Evolutionary conservation across 2,888 invertebrate species (phyloP).

Genomic region (Melangyna quadrimaculata): DNA sequence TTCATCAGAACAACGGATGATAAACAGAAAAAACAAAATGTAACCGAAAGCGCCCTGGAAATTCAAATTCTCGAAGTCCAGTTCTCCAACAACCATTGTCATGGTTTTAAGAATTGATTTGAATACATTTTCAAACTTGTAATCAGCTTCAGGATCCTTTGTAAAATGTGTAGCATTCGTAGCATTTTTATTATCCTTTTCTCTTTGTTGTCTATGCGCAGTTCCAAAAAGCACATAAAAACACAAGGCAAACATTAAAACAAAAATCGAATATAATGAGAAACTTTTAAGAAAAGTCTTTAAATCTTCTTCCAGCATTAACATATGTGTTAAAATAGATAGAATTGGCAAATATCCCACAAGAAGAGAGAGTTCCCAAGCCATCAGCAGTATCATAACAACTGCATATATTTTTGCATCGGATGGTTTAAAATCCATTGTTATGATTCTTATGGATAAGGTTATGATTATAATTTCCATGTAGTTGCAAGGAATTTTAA

Average conservation of each 20-base stretch:
- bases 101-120: slow-evolving; percentile 90
- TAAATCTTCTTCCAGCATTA: slow-evolving; percentile 91
- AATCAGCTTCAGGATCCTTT: not conserved
- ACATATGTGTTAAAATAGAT: slow-evolving; percentile 89
- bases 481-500: slow-evolving; percentile 87
- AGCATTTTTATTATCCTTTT: too few species aligned
- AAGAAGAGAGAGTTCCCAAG: slow-evolving; percentile 88
- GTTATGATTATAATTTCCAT: slow-evolving; percentile 87
- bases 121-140: slow-evolving; percentile 79
- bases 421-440: slow-evolving; percentile 82
- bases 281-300: slow-evolving; percentile 90
- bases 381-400: slow-evolving; percentile 87
- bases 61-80: slow-evolving; percentile 89
- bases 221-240: slow-evolving; percentile 88
- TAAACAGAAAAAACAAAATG: slow-evolving; percentile 89
- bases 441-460: slow-evolving; percentile 84
- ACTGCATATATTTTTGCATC: slow-evolving; percentile 87
- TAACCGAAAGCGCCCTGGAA: slow-evolving; percentile 84
- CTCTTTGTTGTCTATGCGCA: not conserved
- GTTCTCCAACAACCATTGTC: slow-evolving; percentile 93
- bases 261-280: slow-evolving; percentile 89
- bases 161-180: too few species aligned
- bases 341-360: slow-evolving; percentile 88
- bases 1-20: slow-evolving; percentile 91
- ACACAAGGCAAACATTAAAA: slow-evolving; percentile 90